phyloP scores from a whole-genome alignment of 2,797 vertebrate species.

The Leuciscus waleckii region DNA sequence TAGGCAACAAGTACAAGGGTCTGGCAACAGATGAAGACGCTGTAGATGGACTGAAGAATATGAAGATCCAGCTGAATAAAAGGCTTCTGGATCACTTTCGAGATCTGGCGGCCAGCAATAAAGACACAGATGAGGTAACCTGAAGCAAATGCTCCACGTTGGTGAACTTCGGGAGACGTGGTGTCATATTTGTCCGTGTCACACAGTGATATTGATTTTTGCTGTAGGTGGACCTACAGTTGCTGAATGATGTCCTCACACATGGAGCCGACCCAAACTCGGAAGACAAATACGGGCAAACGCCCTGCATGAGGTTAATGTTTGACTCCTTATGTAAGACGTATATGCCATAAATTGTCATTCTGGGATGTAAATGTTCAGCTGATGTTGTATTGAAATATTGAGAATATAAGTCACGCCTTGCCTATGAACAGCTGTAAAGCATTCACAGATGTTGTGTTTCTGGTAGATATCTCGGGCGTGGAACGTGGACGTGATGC shows the following conservation, averaged over 20 bases:
- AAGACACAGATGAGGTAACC: constrained; percentile 69
- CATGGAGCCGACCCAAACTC: constrained; percentile 68
- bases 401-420: neutral
- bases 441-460: neutral
- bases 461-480: constrained; percentile 70
- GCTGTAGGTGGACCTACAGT: constrained; percentile 63
- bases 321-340: neutral
- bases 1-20: constrained; percentile 65
- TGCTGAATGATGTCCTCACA: constrained; percentile 62
- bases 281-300: constrained; percentile 70
- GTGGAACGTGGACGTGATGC: constrained; percentile 77
- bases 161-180: neutral
- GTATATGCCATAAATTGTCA: neutral
- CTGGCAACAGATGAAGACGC: constrained; percentile 67
- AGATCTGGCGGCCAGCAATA: constrained; percentile 64
- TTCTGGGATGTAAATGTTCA: neutral
- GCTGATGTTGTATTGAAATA: neutral
- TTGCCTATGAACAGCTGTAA: neutral
- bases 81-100: constrained; percentile 73
- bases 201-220: constrained; percentile 18
- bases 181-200: neutral
- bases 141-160: constrained; percentile 4
- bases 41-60: constrained; percentile 45
- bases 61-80: constrained; percentile 50
- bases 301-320: constrained; percentile 70